Evolutionary conservation across 1,140 invertebrate genomes (phyloP).

Genomic region (Hypsibius dujardini): DNA sequence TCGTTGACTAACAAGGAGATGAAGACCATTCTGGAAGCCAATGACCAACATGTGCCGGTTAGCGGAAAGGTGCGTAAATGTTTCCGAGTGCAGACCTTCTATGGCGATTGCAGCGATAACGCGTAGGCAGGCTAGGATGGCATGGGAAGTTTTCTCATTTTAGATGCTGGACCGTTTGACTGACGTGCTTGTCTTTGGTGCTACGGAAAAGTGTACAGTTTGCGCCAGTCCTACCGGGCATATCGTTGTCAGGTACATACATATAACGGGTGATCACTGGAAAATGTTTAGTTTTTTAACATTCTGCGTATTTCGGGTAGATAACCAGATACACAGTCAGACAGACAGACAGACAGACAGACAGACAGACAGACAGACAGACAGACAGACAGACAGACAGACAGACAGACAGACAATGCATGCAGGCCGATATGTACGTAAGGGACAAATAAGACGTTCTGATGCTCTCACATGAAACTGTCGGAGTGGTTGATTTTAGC

Average conservation of each 20-base stretch:
- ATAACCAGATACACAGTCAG: no score
- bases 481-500: conserved; percentile 35
- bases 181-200: conserved; percentile 74
- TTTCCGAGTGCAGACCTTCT: neutral
- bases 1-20: conserved; percentile 40
- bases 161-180: conserved; percentile 56
- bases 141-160: conserved; percentile 26
- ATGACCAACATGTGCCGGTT: conserved; percentile 47
- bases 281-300: conserved; percentile 16
- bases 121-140: neutral
- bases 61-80: conserved; percentile 20
- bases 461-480: no score
- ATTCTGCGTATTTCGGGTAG: no score
- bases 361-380: no score
- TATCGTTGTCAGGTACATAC: conserved; percentile 39
- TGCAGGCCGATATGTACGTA: neutral
- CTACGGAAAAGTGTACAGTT: conserved; percentile 52
- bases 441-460: no score
- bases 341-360: no score
- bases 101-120: neutral
- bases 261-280: neutral
- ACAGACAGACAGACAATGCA: neutral
- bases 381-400: neutral
- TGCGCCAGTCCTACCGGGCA: conserved; percentile 50
- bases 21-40: conserved; percentile 46